Conservation (phyloP, 2,113 vertebrate genomes). For the Apeltes quadracus region DNA sequence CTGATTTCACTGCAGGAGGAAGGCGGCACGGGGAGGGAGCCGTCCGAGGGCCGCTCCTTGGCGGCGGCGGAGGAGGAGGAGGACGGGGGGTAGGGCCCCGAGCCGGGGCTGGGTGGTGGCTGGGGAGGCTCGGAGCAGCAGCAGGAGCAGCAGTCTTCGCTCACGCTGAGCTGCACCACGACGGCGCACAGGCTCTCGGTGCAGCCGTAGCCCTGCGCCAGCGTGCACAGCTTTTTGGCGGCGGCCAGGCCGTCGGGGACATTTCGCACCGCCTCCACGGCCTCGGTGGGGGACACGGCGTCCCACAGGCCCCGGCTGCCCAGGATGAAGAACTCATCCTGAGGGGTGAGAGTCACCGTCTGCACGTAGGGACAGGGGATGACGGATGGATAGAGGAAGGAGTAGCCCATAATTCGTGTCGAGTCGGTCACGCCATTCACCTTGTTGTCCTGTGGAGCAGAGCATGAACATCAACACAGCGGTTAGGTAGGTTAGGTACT, state of each 20-base stretch:
- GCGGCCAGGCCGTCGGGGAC: conserved; percentile 92
- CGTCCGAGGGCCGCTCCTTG: conserved; percentile 81
- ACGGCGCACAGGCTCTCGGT: conserved; percentile 93
- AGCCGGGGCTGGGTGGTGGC: conserved; percentile 85
- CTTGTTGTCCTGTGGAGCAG: conserved; percentile 90
- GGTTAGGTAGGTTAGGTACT: background rate
- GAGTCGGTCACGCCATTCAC: conserved; percentile 98
- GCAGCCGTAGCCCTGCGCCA: conserved; percentile 96
- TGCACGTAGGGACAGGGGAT: conserved; percentile 93
- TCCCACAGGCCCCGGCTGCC: conserved; percentile 97
- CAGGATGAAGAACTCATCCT: conserved; percentile 97
- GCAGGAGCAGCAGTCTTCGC: conserved; percentile 96
- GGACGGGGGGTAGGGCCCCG: conserved; percentile 74
- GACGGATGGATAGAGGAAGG: conserved; percentile 95
- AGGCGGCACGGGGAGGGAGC: conserved; percentile 75
- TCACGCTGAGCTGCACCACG: conserved; percentile 94
- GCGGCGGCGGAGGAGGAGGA: conserved; percentile 77
- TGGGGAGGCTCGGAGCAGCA: conserved; percentile 80
- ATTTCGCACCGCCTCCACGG: conserved; percentile 89
- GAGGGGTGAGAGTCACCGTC: conserved; percentile 90
- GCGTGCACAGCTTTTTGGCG: conserved; percentile 94
- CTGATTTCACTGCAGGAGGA: conserved; percentile 97
- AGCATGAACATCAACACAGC: background rate
- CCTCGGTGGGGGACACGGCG: conserved; percentile 86
- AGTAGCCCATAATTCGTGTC: conserved; percentile 96